phyloP scores from a whole-genome alignment of 2,797 vertebrate species.

The Rhincodon typus region DNA sequence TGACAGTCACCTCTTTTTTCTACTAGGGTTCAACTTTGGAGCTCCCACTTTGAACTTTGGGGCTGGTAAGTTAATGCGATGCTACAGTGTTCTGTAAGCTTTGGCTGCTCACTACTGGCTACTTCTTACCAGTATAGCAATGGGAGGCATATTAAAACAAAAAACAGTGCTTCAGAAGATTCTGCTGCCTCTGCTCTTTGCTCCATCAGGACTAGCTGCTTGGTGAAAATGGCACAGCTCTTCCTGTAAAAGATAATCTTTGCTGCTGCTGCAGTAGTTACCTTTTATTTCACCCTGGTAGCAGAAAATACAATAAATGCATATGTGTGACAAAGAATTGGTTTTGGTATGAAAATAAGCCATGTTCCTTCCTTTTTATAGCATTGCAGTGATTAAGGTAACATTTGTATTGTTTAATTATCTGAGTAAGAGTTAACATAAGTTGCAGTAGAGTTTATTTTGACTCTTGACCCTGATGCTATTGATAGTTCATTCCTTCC shows the following conservation, averaged over 20 bases:
- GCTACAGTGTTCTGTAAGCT: not conserved
- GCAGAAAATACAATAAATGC: not conserved
- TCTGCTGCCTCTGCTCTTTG: not conserved
- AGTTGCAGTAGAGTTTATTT: not conserved
- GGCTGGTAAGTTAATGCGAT: constrained; percentile 39
- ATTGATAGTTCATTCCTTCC: not conserved
- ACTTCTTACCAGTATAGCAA: not conserved
- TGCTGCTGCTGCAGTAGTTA: not conserved
- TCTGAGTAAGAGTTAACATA: not conserved
- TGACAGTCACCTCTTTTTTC: constrained; percentile 30
- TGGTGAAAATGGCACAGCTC: not conserved
- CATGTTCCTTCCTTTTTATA: not conserved
- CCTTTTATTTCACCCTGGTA: not conserved
- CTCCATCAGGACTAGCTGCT: not conserved
- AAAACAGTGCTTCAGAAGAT: not conserved
- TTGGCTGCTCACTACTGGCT: constrained; percentile 20
- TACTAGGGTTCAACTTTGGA: constrained; percentile 41
- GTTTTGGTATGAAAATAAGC: not conserved
- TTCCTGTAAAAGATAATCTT: not conserved
- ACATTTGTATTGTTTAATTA: not conserved
- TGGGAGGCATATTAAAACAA: not conserved
- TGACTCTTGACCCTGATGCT: no score
- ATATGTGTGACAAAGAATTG: not conserved
- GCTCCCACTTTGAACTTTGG: constrained; percentile 39
- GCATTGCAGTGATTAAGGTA: not conserved